These are phyloP conservation scores for Silurus meridionalis DNA, from an alignment of 2,113 vertebrate species.

Conservation along the genomic window DNA sequence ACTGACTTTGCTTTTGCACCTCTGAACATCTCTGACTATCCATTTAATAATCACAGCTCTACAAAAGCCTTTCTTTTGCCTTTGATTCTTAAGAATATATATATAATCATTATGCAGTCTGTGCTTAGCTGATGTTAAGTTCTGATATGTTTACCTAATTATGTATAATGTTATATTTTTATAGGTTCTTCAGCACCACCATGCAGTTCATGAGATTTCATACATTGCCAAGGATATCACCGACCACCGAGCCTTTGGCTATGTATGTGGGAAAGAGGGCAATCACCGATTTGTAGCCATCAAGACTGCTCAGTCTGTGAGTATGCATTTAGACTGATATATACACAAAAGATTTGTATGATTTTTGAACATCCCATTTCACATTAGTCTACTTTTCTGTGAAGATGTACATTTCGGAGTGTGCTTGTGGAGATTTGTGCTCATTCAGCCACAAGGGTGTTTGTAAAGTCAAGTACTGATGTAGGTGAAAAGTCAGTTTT, in stretches of 20 bases:
- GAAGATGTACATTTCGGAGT: too few relatives aligned
- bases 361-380: too few relatives aligned
- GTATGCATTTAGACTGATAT: constrained; percentile 61
- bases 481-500: too few relatives aligned
- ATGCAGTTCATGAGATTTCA: constrained; percentile 98
- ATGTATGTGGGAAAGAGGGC: constrained; percentile 96
- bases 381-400: too few relatives aligned
- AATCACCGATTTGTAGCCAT: constrained; percentile 98
- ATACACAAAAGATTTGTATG: too few relatives aligned
- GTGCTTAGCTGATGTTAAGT: background rate
- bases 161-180: background rate
- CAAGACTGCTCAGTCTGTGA: constrained; percentile 96
- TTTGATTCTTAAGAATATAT: background rate
- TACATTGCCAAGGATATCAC: constrained; percentile 99
- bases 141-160: background rate
- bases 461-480: too few relatives aligned
- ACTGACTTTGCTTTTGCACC: background rate
- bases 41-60: background rate
- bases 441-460: too few relatives aligned
- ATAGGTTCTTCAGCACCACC: constrained; percentile 94
- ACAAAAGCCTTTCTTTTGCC: background rate
- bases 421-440: too few relatives aligned
- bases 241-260: constrained; percentile 96
- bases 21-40: background rate
- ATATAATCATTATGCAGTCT: too few relatives aligned